Percentiles rank a stretch among this genome's conserved stretches.
Conservation (phyloP, 2,797 vertebrate genomes). For the Harpagifer antarcticus region DNA sequence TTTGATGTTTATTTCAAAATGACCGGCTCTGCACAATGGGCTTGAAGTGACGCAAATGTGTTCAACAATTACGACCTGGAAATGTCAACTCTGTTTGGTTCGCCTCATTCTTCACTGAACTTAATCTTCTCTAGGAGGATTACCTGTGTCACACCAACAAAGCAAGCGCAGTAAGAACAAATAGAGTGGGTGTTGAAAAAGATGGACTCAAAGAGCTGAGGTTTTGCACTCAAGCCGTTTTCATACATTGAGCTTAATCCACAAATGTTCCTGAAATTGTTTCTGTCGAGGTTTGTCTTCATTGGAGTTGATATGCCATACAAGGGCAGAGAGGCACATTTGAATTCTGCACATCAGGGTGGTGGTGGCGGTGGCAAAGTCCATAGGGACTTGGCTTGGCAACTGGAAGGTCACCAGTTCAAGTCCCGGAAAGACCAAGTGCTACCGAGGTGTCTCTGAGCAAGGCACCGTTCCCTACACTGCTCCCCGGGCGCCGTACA, state of each 20-base stretch:
- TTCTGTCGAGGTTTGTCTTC: background rate
- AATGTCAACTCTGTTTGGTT: background rate
- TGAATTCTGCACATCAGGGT: background rate
- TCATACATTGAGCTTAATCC: conserved; percentile 18
- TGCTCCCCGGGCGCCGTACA: too few species aligned
- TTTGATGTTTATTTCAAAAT: conserved; percentile 18
- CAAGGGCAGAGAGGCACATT: background rate
- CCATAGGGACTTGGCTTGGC: too few species aligned
- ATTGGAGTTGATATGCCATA: background rate
- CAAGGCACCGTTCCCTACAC: too few species aligned
- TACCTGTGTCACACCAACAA: conserved; percentile 18
- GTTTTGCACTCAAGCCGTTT: conserved; percentile 19
- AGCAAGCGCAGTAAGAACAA: conserved; percentile 7
- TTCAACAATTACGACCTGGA: background rate
- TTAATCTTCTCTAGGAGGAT: conserved; percentile 16
- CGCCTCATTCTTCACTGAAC: conserved; percentile 2
- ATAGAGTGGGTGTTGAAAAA: conserved; percentile 6
- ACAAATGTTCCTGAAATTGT: conserved; percentile 11
- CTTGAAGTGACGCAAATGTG: conserved; percentile 13
- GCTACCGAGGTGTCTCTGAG: too few species aligned
- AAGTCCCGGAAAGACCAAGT: too few species aligned
- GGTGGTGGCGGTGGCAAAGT: too few species aligned
- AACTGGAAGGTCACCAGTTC: too few species aligned
- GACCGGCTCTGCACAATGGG: background rate
- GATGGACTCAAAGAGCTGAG: conserved; percentile 5